These are phyloP conservation scores for Pogonocherus hispidulus DNA, from an alignment of 2,888 invertebrate species.

Conservation along the genomic window DNA sequence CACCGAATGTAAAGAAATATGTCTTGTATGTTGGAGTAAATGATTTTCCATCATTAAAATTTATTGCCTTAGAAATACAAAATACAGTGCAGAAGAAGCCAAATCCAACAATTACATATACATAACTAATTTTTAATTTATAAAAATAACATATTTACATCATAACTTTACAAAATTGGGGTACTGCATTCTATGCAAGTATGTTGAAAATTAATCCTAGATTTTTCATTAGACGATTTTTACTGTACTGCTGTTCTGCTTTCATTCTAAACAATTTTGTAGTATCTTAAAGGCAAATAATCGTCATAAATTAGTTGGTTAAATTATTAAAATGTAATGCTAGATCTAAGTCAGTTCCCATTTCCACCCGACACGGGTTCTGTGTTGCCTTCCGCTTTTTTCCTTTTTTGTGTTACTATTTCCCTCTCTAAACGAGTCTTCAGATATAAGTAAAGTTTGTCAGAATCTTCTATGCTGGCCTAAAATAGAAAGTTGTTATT, in stretches of 20 bases:
- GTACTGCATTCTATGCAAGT: constrained; percentile 12
- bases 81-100: constrained; percentile 37
- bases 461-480: constrained; percentile 80
- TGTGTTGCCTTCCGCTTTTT: constrained; percentile 47
- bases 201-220: neutral
- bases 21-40: neutral
- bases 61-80: constrained; percentile 40
- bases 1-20: no score
- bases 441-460: constrained; percentile 76
- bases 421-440: constrained; percentile 72
- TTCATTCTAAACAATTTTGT: constrained; percentile 28
- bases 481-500: constrained; percentile 60
- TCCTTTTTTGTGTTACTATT: constrained; percentile 60
- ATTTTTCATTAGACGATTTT: constrained; percentile 5
- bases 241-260: no score
- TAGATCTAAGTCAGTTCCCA: constrained; percentile 33
- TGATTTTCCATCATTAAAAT: constrained; percentile 15
- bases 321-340: constrained; percentile 21
- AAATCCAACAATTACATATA: constrained; percentile 33
- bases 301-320: constrained; percentile 26
- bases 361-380: constrained; percentile 28
- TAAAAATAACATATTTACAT: constrained; percentile 30
- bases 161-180: constrained; percentile 8
- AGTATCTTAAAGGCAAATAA: constrained; percentile 35
- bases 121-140: constrained; percentile 25